Percentiles rank a stretch among this genome's conserved stretches.
These are phyloP conservation scores for Syrrhaptes paradoxus DNA, from an alignment of 2,113 vertebrate species.

Conservation along the genomic window DNA sequence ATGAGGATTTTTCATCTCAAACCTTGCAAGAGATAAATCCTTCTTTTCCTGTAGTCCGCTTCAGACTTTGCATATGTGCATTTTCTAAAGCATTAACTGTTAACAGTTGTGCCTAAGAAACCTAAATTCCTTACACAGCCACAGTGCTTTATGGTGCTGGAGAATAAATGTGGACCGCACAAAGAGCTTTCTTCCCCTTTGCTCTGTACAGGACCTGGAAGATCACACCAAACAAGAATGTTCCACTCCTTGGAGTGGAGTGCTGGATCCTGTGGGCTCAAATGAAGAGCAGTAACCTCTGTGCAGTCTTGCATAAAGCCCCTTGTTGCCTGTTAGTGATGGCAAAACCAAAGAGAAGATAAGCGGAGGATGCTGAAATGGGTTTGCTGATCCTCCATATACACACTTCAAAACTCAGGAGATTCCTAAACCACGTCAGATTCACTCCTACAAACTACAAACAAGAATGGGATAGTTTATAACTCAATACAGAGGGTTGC, in stretches of 20 bases:
- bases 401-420: background rate
- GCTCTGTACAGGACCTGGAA: background rate
- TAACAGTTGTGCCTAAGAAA: conserved; percentile 45
- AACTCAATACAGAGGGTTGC: background rate
- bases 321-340: background rate
- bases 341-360: background rate
- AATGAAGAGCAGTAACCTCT: background rate
- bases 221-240: background rate
- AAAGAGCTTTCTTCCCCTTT: conserved; percentile 8
- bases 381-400: background rate
- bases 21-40: conserved; percentile 41
- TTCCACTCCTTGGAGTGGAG: background rate
- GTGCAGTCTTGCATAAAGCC: background rate
- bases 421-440: background rate
- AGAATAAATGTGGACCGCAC: background rate
- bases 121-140: background rate
- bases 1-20: conserved; percentile 27
- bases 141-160: background rate
- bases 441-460: background rate
- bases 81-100: conserved; percentile 31
- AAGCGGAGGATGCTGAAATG: background rate
- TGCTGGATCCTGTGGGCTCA: background rate
- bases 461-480: background rate
- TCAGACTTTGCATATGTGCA: conserved; percentile 28
- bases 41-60: conserved; percentile 29